Base-by-base conservation (phyloP, 2,113 vertebrate species). In the Xiphorhynchus elegans region DNA sequence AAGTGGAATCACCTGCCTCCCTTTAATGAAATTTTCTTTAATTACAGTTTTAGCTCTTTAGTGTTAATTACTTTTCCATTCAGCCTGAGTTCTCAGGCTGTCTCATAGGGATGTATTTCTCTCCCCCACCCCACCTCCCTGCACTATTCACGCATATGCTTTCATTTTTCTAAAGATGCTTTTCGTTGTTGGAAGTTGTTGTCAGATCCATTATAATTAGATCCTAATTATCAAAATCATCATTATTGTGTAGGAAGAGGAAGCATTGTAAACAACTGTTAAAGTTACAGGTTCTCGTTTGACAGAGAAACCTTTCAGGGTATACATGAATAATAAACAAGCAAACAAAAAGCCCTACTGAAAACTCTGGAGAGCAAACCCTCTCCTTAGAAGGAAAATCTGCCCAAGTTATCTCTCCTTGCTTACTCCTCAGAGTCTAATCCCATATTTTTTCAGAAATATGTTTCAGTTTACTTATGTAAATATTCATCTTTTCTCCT, bases 31-130 rank as follows among this genome's bases (percentile, higher is more conserved):
- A 98, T 98, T 97, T 97, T 96, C 95, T 97, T 98, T 98, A 98
- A 98, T 98, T 98, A 98, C 96, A 98, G 95, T 98, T 98, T 98
- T 97, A 98, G 98, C 97, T 98, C 96, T 97, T 98, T 97, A 97
- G 96, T 96, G 97, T 98, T 98, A 98, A 98, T 98, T 98, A 97
- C 98, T 98, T 98, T 97, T 96, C 83, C 86, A 97, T 98, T 97
- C 97, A 96, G 89, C 89, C 87, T 91, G 94, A 96, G 82, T 98
- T 98, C 96, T 96, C 29, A 2, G 94, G 63, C 87, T 95, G 93
- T 97, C 97, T 97, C 96, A 64, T 42, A 97, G 97, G 97, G 86
- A 84, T 82, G 89, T 93, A 58, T 84, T 85, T 73, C 85, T 82
- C 44, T 26, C 58, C 56, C 75, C 19, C 17, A 56, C 26, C 39